These are phyloP conservation scores for Strigamia transsilvanica DNA, from an alignment of 2,888 invertebrate genomes.

Conservation along the genomic window DNA sequence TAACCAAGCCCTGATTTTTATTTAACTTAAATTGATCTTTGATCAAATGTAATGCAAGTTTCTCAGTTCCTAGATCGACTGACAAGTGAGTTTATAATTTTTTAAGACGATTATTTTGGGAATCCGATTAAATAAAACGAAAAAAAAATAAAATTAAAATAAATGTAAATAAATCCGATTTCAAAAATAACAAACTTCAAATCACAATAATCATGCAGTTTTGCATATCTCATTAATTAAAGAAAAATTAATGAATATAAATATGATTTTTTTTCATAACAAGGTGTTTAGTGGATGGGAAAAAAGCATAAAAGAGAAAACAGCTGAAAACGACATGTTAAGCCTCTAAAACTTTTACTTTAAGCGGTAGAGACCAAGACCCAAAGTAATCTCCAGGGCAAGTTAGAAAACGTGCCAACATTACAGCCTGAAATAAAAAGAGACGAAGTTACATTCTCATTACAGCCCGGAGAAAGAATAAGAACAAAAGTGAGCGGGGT, in stretches of 20 bases:
- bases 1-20: too few species aligned
- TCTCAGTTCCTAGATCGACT: too few species aligned
- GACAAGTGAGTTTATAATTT: too few species aligned
- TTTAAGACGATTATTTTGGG: too few species aligned
- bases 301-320: slow-evolving; percentile 21
- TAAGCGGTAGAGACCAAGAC: slow-evolving; percentile 33
- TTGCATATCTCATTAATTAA: background rate
- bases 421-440: slow-evolving; percentile 23
- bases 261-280: background rate
- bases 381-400: slow-evolving; percentile 44
- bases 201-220: background rate
- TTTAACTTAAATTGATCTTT: too few species aligned
- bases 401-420: slow-evolving; percentile 39
- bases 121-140: too few species aligned
- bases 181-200: background rate
- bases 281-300: slow-evolving; percentile 28
- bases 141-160: too few species aligned
- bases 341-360: slow-evolving; percentile 39
- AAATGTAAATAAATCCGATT: background rate
- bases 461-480: slow-evolving; percentile 16
- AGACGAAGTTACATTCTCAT: slow-evolving; percentile 33
- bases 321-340: slow-evolving; percentile 42
- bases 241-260: slow-evolving; percentile 12
- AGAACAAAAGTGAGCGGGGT: slow-evolving; percentile 4
- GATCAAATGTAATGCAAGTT: too few species aligned